These are phyloP conservation scores for Maccullochella peelii DNA, from an alignment of 2,113 vertebrate species.

Conservation along the genomic window DNA sequence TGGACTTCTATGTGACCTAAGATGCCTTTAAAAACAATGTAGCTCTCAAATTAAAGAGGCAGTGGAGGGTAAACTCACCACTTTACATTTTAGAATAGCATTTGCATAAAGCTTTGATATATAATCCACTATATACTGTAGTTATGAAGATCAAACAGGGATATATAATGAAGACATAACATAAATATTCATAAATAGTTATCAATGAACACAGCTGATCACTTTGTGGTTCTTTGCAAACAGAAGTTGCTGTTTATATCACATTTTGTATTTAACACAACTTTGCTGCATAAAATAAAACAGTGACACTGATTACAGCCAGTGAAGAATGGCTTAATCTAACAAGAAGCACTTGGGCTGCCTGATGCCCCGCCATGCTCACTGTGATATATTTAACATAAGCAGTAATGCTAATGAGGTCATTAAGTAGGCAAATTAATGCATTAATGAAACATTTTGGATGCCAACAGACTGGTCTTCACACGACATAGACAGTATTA, in stretches of 20 bases:
- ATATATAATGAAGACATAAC: neutral
- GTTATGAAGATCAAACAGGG: neutral
- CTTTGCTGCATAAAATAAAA: constrained; percentile 38
- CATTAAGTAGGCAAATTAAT: constrained; percentile 64
- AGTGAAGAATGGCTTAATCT: constrained; percentile 52
- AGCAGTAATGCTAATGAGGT: constrained; percentile 61
- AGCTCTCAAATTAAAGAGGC: neutral
- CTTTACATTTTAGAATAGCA: neutral
- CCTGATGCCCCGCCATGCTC: constrained; percentile 40
- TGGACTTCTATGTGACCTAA: neutral
- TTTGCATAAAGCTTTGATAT: neutral
- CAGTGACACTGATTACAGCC: constrained; percentile 36
- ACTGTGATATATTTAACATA: constrained; percentile 59
- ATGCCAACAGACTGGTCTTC: constrained; percentile 31
- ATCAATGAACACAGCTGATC: neutral
- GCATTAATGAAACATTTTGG: constrained; percentile 56
- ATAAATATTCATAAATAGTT: neutral
- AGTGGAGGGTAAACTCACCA: neutral
- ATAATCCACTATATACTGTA: neutral
- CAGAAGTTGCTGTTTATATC: constrained; percentile 6
- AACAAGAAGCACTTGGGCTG: constrained; percentile 56
- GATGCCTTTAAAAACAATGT: neutral
- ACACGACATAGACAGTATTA: neutral
- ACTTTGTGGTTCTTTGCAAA: neutral
- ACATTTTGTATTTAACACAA: constrained; percentile 5